These are phyloP conservation scores for Agelastica alni DNA, from an alignment of 2,888 invertebrate genomes.

Conservation along the genomic window DNA sequence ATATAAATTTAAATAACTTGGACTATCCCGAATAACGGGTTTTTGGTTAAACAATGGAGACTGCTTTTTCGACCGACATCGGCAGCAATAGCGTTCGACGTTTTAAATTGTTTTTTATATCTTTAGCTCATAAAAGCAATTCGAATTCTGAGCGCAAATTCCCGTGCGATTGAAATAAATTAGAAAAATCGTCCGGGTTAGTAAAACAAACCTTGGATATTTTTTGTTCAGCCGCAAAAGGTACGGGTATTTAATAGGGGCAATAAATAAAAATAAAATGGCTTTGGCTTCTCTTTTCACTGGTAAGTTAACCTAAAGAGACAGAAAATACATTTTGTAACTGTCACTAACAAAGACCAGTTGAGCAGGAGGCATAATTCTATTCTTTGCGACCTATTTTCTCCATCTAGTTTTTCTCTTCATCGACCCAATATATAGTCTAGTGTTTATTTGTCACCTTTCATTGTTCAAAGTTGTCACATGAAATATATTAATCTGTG, in stretches of 20 bases:
- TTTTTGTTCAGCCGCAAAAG: slow-evolving; percentile 25
- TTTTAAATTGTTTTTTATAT: background rate
- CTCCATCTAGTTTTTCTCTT: slow-evolving; percentile 15
- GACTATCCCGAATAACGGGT: too few species aligned
- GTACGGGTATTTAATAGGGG: slow-evolving; percentile 27
- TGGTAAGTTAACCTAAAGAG: slow-evolving; percentile 39
- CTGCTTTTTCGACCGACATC: background rate
- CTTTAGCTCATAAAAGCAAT: background rate
- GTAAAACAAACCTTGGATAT: slow-evolving; percentile 25
- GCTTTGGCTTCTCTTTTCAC: slow-evolving; percentile 34
- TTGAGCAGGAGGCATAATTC: slow-evolving; percentile 32
- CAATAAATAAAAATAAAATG: slow-evolving; percentile 38
- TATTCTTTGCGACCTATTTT: slow-evolving; percentile 25
- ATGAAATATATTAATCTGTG: slow-evolving; percentile 23
- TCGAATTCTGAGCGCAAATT: slow-evolving; percentile 1
- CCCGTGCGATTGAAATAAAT: slow-evolving; percentile 17
- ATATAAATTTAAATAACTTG: too few species aligned
- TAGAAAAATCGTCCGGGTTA: slow-evolving; percentile 15
- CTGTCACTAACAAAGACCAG: slow-evolving; percentile 41
- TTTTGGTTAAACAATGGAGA: too few species aligned
- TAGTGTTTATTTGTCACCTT: slow-evolving; percentile 31
- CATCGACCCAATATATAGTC: slow-evolving; percentile 23
- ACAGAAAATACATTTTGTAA: slow-evolving; percentile 39
- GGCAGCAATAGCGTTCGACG: background rate
- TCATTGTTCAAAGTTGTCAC: slow-evolving; percentile 26